Conservation (phyloP, 2,113 vertebrate genomes). For the Peromyscus leucopus region DNA sequence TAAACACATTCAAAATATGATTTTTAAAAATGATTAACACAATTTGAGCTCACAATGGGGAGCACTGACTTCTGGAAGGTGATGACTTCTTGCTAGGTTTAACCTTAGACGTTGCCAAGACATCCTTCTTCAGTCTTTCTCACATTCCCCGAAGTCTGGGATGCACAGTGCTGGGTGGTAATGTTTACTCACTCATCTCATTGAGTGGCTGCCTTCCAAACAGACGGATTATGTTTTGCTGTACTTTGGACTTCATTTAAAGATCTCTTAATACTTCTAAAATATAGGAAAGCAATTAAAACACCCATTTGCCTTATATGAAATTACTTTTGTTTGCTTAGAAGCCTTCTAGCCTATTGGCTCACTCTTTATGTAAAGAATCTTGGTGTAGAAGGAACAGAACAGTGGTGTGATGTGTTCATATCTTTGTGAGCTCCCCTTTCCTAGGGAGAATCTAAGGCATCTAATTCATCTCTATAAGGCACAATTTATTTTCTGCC, state of each 20-base stretch:
- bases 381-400: neutral
- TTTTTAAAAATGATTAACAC: slow-evolving; percentile 67
- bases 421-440: slow-evolving; percentile 17
- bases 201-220: slow-evolving; percentile 71
- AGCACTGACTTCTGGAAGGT: slow-evolving; percentile 16
- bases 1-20: slow-evolving; percentile 6
- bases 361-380: slow-evolving; percentile 48
- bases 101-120: slow-evolving; percentile 71
- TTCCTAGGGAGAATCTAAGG: neutral
- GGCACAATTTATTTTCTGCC: slow-evolving; percentile 34
- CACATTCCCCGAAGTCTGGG: slow-evolving; percentile 55
- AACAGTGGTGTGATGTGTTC: slow-evolving; percentile 7
- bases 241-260: slow-evolving; percentile 70
- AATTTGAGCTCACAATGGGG: slow-evolving; percentile 71
- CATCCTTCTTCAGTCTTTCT: slow-evolving; percentile 53
- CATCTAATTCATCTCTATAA: slow-evolving; percentile 54
- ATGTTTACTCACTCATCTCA: slow-evolving; percentile 70
- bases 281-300: slow-evolving; percentile 67
- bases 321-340: slow-evolving; percentile 66
- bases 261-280: slow-evolving; percentile 73
- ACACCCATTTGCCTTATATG: slow-evolving; percentile 46
- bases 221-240: slow-evolving; percentile 64
- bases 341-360: slow-evolving; percentile 32
- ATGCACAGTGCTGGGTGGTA: slow-evolving; percentile 62
- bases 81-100: slow-evolving; percentile 66